Percentiles rank a stretch among this genome's conserved stretches.
phyloP scores from a whole-genome alignment of 2,113 vertebrate genomes.

The Gambusia affinis region DNA sequence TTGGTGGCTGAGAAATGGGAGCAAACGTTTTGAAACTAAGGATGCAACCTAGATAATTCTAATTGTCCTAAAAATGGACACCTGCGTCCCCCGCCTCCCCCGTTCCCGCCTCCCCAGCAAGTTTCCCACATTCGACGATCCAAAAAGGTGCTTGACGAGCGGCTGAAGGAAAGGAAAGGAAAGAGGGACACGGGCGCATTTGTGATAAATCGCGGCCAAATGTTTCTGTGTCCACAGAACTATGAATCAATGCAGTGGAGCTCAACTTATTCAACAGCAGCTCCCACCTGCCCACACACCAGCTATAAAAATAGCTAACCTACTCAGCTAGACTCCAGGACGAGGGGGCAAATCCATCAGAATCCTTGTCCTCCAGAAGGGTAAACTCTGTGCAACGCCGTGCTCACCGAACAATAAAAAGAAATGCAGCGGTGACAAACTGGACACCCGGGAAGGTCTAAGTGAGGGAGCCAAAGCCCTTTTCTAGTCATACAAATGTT shows the following conservation, averaged over 20 bases:
- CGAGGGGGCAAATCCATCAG: constrained; percentile 61
- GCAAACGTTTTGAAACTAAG: constrained; percentile 68
- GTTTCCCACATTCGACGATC: constrained; percentile 4
- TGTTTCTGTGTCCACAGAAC: constrained; percentile 63
- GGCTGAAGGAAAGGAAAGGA: background rate
- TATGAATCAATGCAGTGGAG: constrained; percentile 72
- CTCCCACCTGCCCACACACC: constrained; percentile 75
- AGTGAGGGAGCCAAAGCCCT: constrained; percentile 24
- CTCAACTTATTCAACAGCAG: constrained; percentile 71
- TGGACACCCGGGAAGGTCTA: constrained; percentile 3
- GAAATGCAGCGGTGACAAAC: constrained; percentile 16
- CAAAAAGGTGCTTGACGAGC: background rate
- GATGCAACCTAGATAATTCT: constrained; percentile 70
- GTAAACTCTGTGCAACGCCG: constrained; percentile 23
- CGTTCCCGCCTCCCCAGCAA: background rate
- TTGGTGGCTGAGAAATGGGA: constrained; percentile 64
- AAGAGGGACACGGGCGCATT: background rate
- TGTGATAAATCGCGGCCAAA: constrained; percentile 32
- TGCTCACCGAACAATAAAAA: constrained; percentile 11
- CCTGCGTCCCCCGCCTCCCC: background rate
- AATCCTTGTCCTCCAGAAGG: constrained; percentile 32
- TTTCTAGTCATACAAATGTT: constrained; percentile 39
- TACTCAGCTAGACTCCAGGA: constrained; percentile 66
- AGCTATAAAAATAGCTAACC: constrained; percentile 73
- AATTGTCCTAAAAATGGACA: constrained; percentile 69